These are phyloP conservation scores for Dromococcyx pavoninus DNA, from an alignment of 2,797 vertebrate species.

Conservation along the genomic window DNA sequence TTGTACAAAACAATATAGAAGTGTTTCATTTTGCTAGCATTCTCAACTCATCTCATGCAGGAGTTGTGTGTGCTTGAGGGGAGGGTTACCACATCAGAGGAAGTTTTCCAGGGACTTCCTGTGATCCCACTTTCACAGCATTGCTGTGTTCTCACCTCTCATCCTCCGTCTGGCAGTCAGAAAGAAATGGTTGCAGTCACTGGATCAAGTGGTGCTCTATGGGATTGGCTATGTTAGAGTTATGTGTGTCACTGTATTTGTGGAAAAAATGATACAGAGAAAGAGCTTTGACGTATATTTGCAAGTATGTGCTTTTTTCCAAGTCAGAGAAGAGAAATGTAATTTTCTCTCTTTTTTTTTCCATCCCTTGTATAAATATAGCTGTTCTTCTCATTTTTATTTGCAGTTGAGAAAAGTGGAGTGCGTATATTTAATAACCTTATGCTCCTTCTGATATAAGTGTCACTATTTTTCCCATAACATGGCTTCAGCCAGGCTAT, in stretches of 20 bases:
- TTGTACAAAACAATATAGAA: neutral
- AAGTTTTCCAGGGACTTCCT: neutral
- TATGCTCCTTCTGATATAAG: neutral
- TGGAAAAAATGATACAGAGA: neutral
- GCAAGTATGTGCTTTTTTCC: neutral
- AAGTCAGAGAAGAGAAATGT: neutral
- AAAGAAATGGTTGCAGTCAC: neutral
- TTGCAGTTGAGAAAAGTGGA: neutral
- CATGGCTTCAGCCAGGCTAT: neutral
- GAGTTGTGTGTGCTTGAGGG: neutral
- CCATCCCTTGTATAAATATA: neutral
- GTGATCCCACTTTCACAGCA: neutral
- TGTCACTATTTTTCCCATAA: neutral
- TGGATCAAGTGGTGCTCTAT: neutral
- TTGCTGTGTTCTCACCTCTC: neutral
- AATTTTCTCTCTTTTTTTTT: neutral
- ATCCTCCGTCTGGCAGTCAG: neutral
- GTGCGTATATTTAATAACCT: neutral
- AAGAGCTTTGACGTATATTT: neutral
- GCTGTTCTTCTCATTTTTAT: neutral
- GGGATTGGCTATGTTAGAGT: neutral
- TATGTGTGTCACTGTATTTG: neutral
- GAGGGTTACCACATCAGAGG: neutral
- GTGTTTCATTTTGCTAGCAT: neutral
- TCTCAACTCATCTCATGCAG: neutral